phyloP scores from a whole-genome alignment of 2,113 vertebrate genomes.

The Nibea albiflora region DNA sequence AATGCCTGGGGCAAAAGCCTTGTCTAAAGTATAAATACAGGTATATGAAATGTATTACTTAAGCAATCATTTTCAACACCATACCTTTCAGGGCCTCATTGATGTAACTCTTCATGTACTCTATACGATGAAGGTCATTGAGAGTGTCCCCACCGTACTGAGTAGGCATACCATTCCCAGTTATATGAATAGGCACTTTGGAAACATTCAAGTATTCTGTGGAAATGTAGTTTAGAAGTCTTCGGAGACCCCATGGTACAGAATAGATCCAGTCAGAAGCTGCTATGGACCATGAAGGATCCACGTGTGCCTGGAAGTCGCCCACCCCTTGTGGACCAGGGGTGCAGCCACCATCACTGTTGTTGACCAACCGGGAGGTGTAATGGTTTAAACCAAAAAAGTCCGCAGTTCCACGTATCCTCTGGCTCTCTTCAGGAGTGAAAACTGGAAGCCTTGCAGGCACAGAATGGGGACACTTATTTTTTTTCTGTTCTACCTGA shows the following conservation, averaged over 20 bases:
- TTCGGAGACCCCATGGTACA: conserved; percentile 91
- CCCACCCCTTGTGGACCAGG: conserved; percentile 85
- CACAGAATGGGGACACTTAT: conserved; percentile 75
- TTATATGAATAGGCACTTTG: conserved; percentile 89
- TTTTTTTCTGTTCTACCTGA: conserved; percentile 84
- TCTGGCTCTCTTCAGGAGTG: conserved; percentile 85
- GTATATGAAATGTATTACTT: neutral
- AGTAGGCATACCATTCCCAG: conserved; percentile 89
- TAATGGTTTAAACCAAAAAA: conserved; percentile 96
- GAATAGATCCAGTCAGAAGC: conserved; percentile 88
- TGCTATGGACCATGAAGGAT: conserved; percentile 88
- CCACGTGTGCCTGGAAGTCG: conserved; percentile 85
- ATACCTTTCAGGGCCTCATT: conserved; percentile 83
- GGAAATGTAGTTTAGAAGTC: conserved; percentile 88
- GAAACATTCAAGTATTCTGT: conserved; percentile 83
- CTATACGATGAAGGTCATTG: conserved; percentile 84
- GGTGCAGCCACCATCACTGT: conserved; percentile 73
- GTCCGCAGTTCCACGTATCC: conserved; percentile 90
- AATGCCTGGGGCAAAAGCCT: neutral
- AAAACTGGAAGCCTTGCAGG: conserved; percentile 88
- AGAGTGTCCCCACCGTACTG: conserved; percentile 71
- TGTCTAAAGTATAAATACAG: neutral
- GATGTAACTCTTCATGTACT: conserved; percentile 88
- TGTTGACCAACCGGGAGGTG: conserved; percentile 87
- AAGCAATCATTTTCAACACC: neutral